Percentiles rank a stretch among this genome's conserved stretches.
Conservation (phyloP, 2,113 vertebrate genomes). For the Bambusicola thoracicus region DNA sequence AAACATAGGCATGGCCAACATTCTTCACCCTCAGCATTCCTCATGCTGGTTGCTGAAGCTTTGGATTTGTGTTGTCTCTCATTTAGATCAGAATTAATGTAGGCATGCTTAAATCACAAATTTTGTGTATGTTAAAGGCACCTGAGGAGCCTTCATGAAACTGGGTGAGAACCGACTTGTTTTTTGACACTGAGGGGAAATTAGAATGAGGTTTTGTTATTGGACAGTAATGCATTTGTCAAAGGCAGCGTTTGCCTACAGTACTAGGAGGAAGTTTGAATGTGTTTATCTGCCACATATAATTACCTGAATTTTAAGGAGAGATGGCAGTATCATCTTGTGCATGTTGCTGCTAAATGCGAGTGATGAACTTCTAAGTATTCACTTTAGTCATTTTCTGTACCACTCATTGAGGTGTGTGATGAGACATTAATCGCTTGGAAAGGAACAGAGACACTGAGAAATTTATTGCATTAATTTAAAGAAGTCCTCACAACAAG, state of each 20-base stretch:
- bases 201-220: neutral
- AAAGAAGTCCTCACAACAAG: neutral
- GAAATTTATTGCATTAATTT: neutral
- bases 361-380: neutral
- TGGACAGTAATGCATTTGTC: neutral
- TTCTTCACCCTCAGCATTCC: neutral
- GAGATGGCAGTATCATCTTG: neutral
- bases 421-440: neutral
- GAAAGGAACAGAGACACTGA: neutral
- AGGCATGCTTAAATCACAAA: neutral
- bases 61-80: neutral
- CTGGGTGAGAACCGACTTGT: neutral
- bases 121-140: neutral
- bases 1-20: neutral
- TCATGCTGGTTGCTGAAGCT: neutral
- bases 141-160: neutral
- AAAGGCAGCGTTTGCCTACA: neutral
- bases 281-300: neutral
- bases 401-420: neutral
- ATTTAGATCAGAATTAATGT: neutral
- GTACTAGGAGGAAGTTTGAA: neutral
- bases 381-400: neutral
- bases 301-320: conserved; percentile 19
- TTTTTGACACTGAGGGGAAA: neutral
- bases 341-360: neutral